Conservation (phyloP, 2,888 invertebrate species). For the Thelaira solivaga region DNA sequence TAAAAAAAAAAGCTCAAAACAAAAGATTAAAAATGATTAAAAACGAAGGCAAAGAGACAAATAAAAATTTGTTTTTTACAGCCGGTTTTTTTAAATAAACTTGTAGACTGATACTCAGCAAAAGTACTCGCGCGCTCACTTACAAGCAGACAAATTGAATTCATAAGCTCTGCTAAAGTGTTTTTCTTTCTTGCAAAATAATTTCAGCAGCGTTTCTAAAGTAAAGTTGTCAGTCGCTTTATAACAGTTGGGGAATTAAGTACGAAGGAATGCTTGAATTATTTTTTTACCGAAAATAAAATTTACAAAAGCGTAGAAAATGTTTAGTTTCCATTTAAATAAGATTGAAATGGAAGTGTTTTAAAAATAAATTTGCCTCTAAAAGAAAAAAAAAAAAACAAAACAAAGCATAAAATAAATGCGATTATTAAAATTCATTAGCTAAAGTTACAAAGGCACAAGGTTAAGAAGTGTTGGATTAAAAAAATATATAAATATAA, state of each 20-base stretch:
- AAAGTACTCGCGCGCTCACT: neutral
- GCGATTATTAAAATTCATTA: slow-evolving; percentile 53
- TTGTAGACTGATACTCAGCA: slow-evolving; percentile 18
- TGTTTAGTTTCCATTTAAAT: slow-evolving; percentile 20
- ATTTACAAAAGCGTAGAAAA: neutral
- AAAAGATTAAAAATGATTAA: too few relatives aligned
- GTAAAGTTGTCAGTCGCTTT: slow-evolving; percentile 43
- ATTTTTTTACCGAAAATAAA: neutral
- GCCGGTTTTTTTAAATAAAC: too few relatives aligned
- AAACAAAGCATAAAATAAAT: neutral
- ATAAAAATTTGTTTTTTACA: too few relatives aligned
- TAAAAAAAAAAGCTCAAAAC: too few relatives aligned
- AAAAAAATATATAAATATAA: neutral
- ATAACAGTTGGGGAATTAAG: slow-evolving; percentile 31
- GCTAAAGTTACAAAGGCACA: slow-evolving; percentile 26
- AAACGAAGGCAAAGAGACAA: too few relatives aligned
- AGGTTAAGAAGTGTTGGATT: slow-evolving; percentile 7
- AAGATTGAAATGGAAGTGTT: slow-evolving; percentile 50
- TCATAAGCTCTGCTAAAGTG: slow-evolving; percentile 26
- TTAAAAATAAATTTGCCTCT: neutral
- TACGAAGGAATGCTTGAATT: slow-evolving; percentile 18
- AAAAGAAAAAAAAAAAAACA: neutral
- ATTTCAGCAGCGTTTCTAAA: slow-evolving; percentile 20
- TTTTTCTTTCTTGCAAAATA: too few relatives aligned
- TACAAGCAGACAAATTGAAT: slow-evolving; percentile 7